Base-by-base conservation (phyloP, 2,888 invertebrate genomes). In the Zhengitettix transpicula region DNA sequence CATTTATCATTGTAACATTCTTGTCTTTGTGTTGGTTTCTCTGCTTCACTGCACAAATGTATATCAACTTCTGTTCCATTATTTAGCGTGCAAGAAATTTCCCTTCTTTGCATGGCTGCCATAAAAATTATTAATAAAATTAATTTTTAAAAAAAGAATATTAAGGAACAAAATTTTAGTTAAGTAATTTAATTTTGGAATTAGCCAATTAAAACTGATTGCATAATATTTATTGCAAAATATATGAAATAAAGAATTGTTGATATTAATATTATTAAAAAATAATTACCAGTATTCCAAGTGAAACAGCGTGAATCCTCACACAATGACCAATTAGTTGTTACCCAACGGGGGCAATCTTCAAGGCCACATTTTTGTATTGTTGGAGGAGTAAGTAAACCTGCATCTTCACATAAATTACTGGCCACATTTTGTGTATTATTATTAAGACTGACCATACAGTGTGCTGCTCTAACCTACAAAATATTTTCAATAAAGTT, bases 1-100 rank as follows among this genome's bases (percentile, higher is more conserved):
- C 95, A 96, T n/a, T 83, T 82, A 64, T 84, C 81, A 69, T 84
- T 88, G 68, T 82, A 81, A 69, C 95, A 95, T 69, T 91, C 86
- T 69, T 85, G 85, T 42, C 82, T 81, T 66, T 84, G 83, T 57
- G 84, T 79, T 0, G 96, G 97, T 67, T 81, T 82, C 42, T 81
- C 79, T 63, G 80, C 77, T 65, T 82, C 80, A 67, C 87, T 84
- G 71, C 95, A 97, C 61, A 80, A 77, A 8, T 73, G 72, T 10
- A 75, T 70, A 62, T 76, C 81, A 68, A 76, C 76, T 65, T 70
- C 71, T 61, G 73, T 81, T 58, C 73, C 79, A 66, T 78, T 77
- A 42, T 68, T 68, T 41, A 72, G 69, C 52, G 71, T 72, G 75
- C 90, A 80, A 67, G 79, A 72, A 65, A 85, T 79, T 59, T 81